Evolutionary conservation across 2,797 vertebrate species (phyloP).

Genomic region (Lepidocolaptes lacrymiger): DNA sequence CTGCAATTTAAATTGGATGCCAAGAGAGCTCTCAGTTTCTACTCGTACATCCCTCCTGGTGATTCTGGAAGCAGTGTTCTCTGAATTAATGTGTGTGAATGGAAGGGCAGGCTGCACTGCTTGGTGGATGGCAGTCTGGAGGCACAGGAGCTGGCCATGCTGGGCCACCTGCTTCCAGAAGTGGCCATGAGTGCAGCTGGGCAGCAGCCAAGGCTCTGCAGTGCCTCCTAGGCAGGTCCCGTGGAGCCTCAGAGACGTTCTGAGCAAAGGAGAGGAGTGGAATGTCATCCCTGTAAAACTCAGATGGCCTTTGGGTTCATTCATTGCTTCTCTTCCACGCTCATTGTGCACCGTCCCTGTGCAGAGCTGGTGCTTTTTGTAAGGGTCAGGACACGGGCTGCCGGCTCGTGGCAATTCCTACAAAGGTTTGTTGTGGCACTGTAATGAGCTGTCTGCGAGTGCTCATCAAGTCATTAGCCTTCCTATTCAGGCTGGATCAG

Average conservation of each 20-base stretch:
- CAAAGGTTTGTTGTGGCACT: neutral
- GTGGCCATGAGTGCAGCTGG: accelerated
- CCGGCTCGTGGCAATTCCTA: neutral
- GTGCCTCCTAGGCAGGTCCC: neutral
- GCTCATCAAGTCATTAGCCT: neutral
- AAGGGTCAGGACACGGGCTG: neutral
- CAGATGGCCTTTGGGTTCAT: neutral
- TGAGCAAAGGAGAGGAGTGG: neutral
- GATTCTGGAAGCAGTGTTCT: neutral
- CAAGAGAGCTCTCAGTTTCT: neutral
- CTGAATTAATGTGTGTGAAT: conserved; percentile 7
- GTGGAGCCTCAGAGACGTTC: accelerated
- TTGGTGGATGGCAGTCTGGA: neutral
- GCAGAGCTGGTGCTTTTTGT: neutral
- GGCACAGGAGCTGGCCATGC: neutral
- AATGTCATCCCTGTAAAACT: neutral
- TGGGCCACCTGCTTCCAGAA: neutral
- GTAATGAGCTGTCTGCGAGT: neutral
- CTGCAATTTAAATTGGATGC: conserved; percentile 14
- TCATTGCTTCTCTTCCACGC: neutral
- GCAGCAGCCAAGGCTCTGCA: accelerated
- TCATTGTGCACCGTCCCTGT: accelerated
- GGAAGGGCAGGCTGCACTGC: neutral
- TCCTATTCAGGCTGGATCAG: neutral
- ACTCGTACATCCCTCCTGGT: neutral